phyloP scores from a whole-genome alignment of 2,113 vertebrate genomes.

The Dicrurus megarhynchus region DNA sequence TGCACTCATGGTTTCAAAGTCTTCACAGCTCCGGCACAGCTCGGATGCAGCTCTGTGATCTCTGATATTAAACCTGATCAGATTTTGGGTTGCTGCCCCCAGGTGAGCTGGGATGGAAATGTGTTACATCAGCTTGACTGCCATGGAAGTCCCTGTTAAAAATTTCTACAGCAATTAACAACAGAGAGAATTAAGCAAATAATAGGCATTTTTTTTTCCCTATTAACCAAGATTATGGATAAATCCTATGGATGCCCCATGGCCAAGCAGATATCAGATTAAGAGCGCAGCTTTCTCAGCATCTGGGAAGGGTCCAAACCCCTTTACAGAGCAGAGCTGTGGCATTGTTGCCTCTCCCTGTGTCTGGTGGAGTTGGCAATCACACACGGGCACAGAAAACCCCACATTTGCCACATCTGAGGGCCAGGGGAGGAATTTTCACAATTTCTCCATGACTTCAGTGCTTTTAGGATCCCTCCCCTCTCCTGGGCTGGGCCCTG shows the following conservation, averaged over 20 bases:
- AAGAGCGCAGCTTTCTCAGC: not conserved
- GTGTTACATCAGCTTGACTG: not conserved
- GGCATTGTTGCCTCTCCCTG: not conserved
- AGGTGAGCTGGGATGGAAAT: not conserved
- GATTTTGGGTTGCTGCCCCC: not conserved
- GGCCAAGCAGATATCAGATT: not conserved
- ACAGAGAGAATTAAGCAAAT: not conserved
- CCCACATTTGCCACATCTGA: not conserved
- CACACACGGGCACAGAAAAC: not conserved
- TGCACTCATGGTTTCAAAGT: not conserved
- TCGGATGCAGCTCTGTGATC: not conserved
- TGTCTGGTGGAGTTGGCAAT: not conserved
- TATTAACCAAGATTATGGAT: not conserved
- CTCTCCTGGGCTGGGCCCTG: not conserved
- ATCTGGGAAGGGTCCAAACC: not conserved
- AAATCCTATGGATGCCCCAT: not conserved
- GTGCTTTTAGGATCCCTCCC: not conserved
- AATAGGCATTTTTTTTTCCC: fast-evolving
- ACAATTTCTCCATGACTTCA: not conserved
- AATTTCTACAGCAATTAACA: not conserved
- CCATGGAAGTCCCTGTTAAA: not conserved
- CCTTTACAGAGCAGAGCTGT: not conserved
- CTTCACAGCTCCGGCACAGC: not conserved
- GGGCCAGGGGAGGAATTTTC: not conserved
- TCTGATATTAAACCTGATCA: not conserved